Evolutionary conservation across 2,113 vertebrate species (phyloP).

Genomic region (Myanophis thanlyinensis): DNA sequence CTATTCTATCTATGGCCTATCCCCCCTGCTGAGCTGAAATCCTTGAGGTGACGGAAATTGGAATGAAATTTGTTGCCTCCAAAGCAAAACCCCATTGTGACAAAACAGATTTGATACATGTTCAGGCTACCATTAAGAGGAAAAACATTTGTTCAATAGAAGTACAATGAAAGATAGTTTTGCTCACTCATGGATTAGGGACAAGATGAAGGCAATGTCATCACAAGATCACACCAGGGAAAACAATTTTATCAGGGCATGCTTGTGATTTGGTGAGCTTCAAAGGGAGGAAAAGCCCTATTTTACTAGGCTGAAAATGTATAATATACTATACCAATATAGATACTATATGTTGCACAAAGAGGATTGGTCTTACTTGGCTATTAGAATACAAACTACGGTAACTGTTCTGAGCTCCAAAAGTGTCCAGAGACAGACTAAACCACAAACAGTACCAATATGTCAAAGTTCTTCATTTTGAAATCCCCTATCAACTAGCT

Average conservation of each 20-base stretch:
- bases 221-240: not conserved
- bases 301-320: not conserved
- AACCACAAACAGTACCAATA: not conserved
- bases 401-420: not conserved
- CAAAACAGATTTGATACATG: not conserved
- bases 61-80: not conserved
- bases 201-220: not conserved
- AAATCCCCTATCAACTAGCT: not conserved
- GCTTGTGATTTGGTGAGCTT: not conserved
- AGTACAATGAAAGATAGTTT: not conserved
- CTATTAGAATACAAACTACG: not conserved
- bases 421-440: not conserved
- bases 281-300: not conserved
- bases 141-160: not conserved
- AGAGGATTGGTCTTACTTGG: not conserved
- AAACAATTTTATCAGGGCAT: not conserved
- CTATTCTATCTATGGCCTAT: not conserved
- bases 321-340: not conserved
- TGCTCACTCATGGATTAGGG: not conserved
- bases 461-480: not conserved
- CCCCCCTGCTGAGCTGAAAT: not conserved
- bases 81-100: not conserved
- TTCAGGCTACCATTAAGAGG: not conserved
- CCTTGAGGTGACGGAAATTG: not conserved
- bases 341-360: not conserved